These are phyloP conservation scores for Cuniculus paca DNA, from an alignment of 2,797 vertebrate species.

Conservation along the genomic window DNA sequence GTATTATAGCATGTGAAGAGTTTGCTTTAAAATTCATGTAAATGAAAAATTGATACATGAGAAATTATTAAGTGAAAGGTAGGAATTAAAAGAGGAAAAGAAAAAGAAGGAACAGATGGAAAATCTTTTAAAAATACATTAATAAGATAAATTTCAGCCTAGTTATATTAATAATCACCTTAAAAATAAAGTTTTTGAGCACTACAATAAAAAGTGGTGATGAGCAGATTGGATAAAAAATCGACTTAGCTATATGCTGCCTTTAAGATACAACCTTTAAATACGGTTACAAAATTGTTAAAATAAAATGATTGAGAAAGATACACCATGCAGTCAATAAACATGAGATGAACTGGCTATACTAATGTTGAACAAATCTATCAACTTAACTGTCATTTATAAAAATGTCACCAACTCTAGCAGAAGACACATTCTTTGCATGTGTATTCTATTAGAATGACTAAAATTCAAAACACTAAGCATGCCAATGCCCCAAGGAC, in stretches of 20 bases:
- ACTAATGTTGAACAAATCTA: not conserved
- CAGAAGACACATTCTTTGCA: not conserved
- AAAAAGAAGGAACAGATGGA: not conserved
- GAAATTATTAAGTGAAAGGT: not conserved
- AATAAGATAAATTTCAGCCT: not conserved
- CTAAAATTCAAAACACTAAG: not conserved
- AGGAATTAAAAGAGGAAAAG: not conserved
- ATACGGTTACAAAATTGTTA: not conserved
- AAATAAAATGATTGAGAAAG: not conserved
- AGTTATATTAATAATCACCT: not conserved
- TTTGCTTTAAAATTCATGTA: not conserved
- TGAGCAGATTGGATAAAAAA: not conserved
- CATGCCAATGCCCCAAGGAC: not conserved
- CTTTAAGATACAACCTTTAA: not conserved
- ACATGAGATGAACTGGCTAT: not conserved
- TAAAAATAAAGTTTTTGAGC: not conserved
- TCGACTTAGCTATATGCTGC: not conserved
- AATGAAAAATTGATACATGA: not conserved
- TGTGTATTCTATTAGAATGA: not conserved
- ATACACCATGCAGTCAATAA: not conserved
- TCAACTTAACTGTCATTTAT: not conserved
- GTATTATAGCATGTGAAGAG: not conserved
- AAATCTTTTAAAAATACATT: not conserved
- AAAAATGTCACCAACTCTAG: not conserved
- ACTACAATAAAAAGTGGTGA: not conserved